These are phyloP conservation scores for Dolomedes plantarius DNA, from an alignment of 2,888 invertebrate species.

Conservation along the genomic window DNA sequence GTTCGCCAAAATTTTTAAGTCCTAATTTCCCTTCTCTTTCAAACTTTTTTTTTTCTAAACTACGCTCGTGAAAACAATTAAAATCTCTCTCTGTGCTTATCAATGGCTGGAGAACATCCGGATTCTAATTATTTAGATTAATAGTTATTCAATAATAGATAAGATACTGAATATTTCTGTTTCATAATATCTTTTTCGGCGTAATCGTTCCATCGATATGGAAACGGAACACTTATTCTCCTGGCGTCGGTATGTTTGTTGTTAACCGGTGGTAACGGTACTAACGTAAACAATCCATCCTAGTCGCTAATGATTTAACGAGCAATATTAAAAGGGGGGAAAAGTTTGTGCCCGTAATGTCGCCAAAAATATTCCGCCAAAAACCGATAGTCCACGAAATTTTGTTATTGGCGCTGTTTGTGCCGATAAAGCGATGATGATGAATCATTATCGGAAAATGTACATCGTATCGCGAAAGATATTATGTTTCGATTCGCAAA, in stretches of 20 bases:
- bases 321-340: constrained; percentile 29
- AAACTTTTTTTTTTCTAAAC: too few relatives aligned
- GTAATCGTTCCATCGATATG: constrained; percentile 2
- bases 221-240: not conserved
- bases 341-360: constrained; percentile 61
- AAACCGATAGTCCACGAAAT: constrained; percentile 51
- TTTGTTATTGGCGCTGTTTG: constrained; percentile 51
- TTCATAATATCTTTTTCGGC: not conserved
- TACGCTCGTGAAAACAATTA: too few relatives aligned
- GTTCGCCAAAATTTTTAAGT: too few relatives aligned
- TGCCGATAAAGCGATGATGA: constrained; percentile 60
- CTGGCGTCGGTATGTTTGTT: not conserved
- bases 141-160: constrained; percentile 14
- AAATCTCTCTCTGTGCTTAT: too few relatives aligned
- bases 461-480: constrained; percentile 57
- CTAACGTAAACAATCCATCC: constrained; percentile 46
- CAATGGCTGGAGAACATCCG: not conserved
- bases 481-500: constrained; percentile 65
- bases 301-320: constrained; percentile 43
- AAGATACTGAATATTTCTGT: not conserved
- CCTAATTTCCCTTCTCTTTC: too few relatives aligned
- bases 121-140: not conserved
- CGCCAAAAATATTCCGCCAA: constrained; percentile 66
- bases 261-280: not conserved
- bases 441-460: constrained; percentile 69